Evolutionary conservation across 2,888 invertebrate species (phyloP), one percentile per base, ranked within the genome.

Genomic region (Ornithoptera alexandrae): DNA sequence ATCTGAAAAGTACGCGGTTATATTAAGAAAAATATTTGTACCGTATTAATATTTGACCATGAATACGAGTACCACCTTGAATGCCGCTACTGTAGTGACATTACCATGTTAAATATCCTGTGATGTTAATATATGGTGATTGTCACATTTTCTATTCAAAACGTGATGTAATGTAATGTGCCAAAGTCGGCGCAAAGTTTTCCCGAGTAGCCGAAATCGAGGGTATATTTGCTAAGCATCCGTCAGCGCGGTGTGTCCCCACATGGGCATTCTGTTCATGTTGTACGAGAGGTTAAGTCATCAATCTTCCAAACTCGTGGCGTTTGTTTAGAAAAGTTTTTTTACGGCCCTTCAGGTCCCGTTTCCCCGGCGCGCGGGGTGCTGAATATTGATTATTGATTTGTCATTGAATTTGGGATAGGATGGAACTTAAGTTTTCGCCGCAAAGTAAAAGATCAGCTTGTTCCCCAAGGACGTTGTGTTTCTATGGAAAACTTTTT

Each of bases 281-380:
- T 82, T 71, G 75, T 72, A 74, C 72, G 70, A 65, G 75, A 81
- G 84, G 84, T 83, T 78, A 82, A 85, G 82, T 78, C 84, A 87
- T 87, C 87, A 87, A 87, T 87, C 87, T 86, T 81, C 74, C 73
- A 73, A 68, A 76, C 77, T 72, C 72, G 68, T 73, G 72, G 74
- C 81, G 83, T 83, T 86, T 88, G 88, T 84, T 86, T 83, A 80
- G 80, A 79, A 79, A 84, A 86, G 77, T 84, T 84, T 78, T 39
- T 46, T 79, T 76, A 72, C 65, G 68, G 15, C 68, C 75, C 80
- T 81, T 77, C 78, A 76, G 77, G 79, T 78, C 82, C 75, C 78
- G 77, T 77, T 73, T 81, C 74, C 77, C 58, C 70, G 72, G 77
- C 77, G 74, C 74, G 67, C 76, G 77, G 72, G 73, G 77, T 72